Conservation (phyloP, 1,140 invertebrate species). For the Drosophila mauritiana region DNA sequence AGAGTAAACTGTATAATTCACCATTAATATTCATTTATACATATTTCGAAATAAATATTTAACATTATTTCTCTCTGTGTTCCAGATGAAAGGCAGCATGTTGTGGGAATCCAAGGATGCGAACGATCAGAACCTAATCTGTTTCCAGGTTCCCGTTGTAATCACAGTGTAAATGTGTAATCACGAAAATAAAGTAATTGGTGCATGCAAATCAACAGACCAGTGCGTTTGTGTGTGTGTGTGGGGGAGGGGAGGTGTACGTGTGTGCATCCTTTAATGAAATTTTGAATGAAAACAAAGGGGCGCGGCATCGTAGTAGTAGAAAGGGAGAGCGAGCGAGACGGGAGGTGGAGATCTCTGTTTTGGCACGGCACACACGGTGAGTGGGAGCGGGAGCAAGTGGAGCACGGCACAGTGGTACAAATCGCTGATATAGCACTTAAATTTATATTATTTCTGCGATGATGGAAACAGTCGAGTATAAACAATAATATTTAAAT, state of each 20-base stretch:
- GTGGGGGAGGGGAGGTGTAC: constrained; percentile 8
- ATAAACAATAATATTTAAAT: background rate
- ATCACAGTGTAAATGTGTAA: constrained; percentile 63
- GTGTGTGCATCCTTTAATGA: constrained; percentile 69
- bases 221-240: constrained; percentile 6
- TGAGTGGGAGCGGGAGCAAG: constrained; percentile 33
- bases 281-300: constrained; percentile 68
- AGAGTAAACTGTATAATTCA: no score
- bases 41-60: no score
- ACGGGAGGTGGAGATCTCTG: constrained; percentile 59
- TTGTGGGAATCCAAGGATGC: constrained; percentile 72
- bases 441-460: no score
- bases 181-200: constrained; percentile 76
- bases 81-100: constrained; percentile 76
- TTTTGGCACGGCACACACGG: constrained; percentile 55
- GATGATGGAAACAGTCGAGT: no score
- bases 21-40: no score
- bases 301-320: constrained; percentile 35
- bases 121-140: constrained; percentile 69
- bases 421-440: background rate
- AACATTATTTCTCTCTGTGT: background rate
- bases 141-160: constrained; percentile 75
- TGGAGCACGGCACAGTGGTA: constrained; percentile 52
- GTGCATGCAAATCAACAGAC: constrained; percentile 68
- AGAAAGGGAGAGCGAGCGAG: constrained; percentile 6